A percentile compares a stretch with the other conserved stretches of the same genome.
Conservation (phyloP, 1,140 invertebrate genomes). For the Phthorimaea operculella region DNA sequence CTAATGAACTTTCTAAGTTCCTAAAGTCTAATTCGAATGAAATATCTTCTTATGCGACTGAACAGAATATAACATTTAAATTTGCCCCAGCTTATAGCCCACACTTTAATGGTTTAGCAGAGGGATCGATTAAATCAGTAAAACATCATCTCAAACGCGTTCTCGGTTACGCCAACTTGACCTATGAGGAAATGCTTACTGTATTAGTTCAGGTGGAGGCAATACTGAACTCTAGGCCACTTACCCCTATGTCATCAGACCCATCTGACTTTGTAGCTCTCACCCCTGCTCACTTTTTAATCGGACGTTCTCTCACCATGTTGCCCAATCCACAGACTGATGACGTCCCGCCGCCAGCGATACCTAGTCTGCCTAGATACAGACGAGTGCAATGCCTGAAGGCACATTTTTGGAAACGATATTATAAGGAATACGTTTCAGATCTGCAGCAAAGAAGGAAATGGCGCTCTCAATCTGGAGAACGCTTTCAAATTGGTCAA, state of each 20-base stretch:
- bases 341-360: neutral
- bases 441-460: neutral
- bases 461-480: neutral
- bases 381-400: neutral
- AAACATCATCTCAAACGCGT: slow-evolving; percentile 19
- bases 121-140: slow-evolving; percentile 15
- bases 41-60: neutral
- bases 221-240: slow-evolving; percentile 34
- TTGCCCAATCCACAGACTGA: neutral
- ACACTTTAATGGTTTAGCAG: too few species aligned
- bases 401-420: slow-evolving; percentile 6
- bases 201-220: slow-evolving; percentile 26
- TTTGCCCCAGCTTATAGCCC: slow-evolving; percentile 8
- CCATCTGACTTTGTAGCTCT: slow-evolving; percentile 24
- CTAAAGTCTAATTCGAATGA: neutral
- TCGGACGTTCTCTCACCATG: slow-evolving; percentile 2
- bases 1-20: slow-evolving; percentile 9
- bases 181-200: slow-evolving; percentile 23
- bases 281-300: slow-evolving; percentile 21
- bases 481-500: neutral
- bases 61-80: neutral
- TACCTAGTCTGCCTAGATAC: neutral
- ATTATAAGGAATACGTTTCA: slow-evolving; percentile 6
- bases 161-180: slow-evolving; percentile 14
- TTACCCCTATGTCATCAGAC: slow-evolving; percentile 26